Base-by-base conservation (phyloP, 1,140 invertebrate species). In the Metaphire vulgaris region DNA sequence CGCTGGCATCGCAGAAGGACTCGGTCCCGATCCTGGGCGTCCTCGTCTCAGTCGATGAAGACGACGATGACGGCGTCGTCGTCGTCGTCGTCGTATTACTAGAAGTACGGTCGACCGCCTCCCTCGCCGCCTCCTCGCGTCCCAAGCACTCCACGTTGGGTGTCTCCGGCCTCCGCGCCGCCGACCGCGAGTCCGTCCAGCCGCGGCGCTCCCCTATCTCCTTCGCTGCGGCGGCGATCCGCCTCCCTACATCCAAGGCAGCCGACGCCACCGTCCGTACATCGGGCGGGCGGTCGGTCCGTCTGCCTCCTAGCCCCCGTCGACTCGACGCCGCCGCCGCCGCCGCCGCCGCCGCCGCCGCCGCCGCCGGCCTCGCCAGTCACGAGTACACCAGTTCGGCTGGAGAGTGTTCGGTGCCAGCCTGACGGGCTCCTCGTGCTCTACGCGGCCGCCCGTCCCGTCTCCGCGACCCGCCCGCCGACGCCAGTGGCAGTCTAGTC, bases 41-140 rank as follows among this genome's bases (percentile, higher is more conserved):
- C 21, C 41, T 56, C 6, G 21, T 21, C 41, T 56, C 21, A 6
- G 41, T 56, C 41, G n/a, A n/a, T n/a, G n/a, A n/a, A n/a, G n/a
- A n/a, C n/a, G n/a, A n/a, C n/a, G n/a, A n/a, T n/a, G n/a, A n/a
- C n/a, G n/a, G n/a, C n/a, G n/a, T 56, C n/a, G n/a, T n/a, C 41
- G 41, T 56, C 41, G 41, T 56, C 41, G 41, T 56, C 41, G 41
- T 56, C 41, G 41, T 56, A n/a, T n/a, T n/a, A n/a, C n/a, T n/a
- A n/a, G n/a, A n/a, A n/a, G n/a, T n/a, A n/a, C n/a, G n/a, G 6
- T 56, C 21, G 6, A 12, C 41, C 41, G n/a, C n/a, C n/a, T 56
- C 41, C 41, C 41, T 56, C 41, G 6, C 41, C 41, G 6, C 41
- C 41, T 56, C 41, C 21, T 56, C 41, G 41, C 41, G 21, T 56